phyloP scores from a whole-genome alignment of 1,140 invertebrate genomes.

The Tyrophagus putrescentiae region DNA sequence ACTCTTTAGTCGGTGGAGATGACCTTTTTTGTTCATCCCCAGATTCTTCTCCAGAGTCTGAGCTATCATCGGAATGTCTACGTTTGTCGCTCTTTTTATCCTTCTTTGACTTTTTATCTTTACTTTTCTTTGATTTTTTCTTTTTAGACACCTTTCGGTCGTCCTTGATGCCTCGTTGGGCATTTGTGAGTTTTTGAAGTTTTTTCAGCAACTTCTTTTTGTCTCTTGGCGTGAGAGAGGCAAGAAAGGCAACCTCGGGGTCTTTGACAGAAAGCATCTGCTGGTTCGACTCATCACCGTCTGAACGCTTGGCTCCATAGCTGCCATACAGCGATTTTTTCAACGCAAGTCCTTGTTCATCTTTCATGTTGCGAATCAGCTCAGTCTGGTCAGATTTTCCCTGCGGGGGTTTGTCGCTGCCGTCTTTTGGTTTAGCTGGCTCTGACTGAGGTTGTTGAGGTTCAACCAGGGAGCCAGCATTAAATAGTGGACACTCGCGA shows the following conservation, averaged over 20 bases:
- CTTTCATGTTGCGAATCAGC: slow-evolving; percentile 73
- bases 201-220: slow-evolving; percentile 76
- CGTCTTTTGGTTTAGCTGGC: not conserved
- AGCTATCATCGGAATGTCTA: not conserved
- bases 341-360: slow-evolving; percentile 65
- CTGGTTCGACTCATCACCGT: slow-evolving; percentile 12
- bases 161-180: not conserved
- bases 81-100: not conserved
- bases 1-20: not conserved
- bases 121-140: slow-evolving; percentile 14
- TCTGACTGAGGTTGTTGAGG: not conserved
- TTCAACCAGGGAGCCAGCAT: slow-evolving; percentile 29
- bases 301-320: slow-evolving; percentile 5
- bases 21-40: too few species aligned
- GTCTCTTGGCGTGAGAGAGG: slow-evolving; percentile 65
- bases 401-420: slow-evolving; percentile 22
- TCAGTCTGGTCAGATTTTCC: slow-evolving; percentile 48
- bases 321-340: slow-evolving; percentile 52
- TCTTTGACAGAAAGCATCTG: slow-evolving; percentile 35
- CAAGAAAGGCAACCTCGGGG: slow-evolving; percentile 56
- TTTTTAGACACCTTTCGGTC: slow-evolving; percentile 16
- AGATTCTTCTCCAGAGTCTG: too few species aligned
- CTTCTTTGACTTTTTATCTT: not conserved
- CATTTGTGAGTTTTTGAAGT: slow-evolving; percentile 29
- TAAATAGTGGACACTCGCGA: slow-evolving; percentile 86